Conservation (phyloP, 1,140 invertebrate species). For the Zelostemma sp. region DNA sequence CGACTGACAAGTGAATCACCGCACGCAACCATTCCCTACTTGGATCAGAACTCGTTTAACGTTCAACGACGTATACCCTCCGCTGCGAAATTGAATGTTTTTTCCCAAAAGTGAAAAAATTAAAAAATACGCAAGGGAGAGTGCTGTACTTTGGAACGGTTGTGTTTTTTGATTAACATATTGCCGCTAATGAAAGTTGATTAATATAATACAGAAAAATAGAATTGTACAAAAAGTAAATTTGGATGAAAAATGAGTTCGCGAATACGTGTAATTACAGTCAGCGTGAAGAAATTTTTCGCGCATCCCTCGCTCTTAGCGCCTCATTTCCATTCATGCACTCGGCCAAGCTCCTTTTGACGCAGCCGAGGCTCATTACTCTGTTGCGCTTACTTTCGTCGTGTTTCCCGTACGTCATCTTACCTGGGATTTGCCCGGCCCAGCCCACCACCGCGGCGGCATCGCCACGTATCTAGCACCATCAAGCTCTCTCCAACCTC, state of each 20-base stretch:
- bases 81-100: too few species aligned
- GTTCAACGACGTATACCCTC: too few species aligned
- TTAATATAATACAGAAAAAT: too few species aligned
- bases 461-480: constrained; percentile 44
- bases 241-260: too few species aligned
- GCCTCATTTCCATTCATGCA: not conserved
- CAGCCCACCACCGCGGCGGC: constrained; percentile 24
- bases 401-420: constrained; percentile 16
- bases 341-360: constrained; percentile 15
- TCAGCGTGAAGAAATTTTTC: not conserved
- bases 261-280: constrained; percentile 9
- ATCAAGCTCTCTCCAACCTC: constrained; percentile 40
- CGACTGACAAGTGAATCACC: constrained; percentile 9
- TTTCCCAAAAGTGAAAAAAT: too few species aligned
- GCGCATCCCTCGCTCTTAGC: not conserved
- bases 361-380: constrained; percentile 15
- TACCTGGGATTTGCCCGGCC: constrained; percentile 17
- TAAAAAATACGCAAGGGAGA: too few species aligned
- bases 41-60: too few species aligned
- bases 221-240: too few species aligned
- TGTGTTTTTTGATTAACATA: too few species aligned
- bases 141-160: too few species aligned
- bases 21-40: not conserved
- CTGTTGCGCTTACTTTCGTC: constrained; percentile 12
- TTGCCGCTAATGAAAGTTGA: too few species aligned